Evolutionary conservation across 2,888 invertebrate species (phyloP).

Genomic region (Tupiocoris notatus): DNA sequence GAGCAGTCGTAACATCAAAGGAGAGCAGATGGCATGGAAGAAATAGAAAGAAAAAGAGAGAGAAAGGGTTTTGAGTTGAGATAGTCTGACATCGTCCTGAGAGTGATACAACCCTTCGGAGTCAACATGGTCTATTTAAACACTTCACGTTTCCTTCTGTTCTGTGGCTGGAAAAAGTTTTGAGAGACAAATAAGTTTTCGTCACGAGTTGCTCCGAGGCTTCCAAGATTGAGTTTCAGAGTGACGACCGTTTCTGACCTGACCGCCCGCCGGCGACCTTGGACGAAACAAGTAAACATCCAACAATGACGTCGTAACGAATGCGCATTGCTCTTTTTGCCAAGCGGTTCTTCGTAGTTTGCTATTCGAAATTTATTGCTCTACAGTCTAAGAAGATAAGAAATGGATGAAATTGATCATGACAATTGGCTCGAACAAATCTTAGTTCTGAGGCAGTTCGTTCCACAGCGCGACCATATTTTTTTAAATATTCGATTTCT

Average conservation of each 20-base stretch:
- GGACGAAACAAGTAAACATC: neutral
- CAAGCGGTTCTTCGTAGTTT: neutral
- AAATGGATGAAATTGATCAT: no score
- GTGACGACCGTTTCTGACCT: neutral
- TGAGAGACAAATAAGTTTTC: neutral
- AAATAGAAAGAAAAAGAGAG: neutral
- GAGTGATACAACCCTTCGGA: neutral
- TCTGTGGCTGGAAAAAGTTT: neutral
- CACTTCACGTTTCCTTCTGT: neutral
- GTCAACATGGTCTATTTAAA: neutral
- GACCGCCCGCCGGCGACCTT: neutral
- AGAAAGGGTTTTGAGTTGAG: neutral
- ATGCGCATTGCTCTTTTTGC: neutral
- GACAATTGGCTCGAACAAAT: no score
- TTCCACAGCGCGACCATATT: no score
- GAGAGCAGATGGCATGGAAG: neutral
- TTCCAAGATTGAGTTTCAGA: neutral
- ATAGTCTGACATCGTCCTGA: neutral
- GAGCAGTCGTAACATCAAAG: no score
- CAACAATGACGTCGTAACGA: neutral
- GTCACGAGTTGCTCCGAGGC: neutral
- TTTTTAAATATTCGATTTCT: no score
- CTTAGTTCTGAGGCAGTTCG: no score
- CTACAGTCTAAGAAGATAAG: no score
- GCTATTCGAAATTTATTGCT: no score